phyloP scores from a whole-genome alignment of 2,797 vertebrate species.

The Acanthiza pusilla region DNA sequence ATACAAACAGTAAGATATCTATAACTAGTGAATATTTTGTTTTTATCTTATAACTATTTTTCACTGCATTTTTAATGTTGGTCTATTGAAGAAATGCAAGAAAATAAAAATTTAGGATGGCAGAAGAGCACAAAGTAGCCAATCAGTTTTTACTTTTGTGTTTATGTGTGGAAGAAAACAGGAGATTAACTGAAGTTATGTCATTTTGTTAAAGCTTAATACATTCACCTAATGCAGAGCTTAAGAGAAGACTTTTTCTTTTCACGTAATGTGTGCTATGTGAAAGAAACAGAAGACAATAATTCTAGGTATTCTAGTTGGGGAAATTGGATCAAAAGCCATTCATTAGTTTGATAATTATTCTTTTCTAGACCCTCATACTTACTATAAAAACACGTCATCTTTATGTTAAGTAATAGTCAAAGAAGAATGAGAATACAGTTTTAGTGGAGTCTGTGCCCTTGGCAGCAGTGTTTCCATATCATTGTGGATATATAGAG shows the following conservation, averaged over 20 bases:
- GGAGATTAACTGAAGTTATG: not conserved
- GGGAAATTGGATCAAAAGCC: not conserved
- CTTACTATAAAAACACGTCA: not conserved
- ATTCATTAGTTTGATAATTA: not conserved
- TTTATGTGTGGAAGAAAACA: not conserved
- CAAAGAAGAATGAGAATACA: not conserved
- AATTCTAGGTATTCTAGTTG: not conserved
- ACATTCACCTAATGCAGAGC: not conserved
- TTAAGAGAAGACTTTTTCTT: not conserved
- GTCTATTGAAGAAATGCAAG: not conserved
- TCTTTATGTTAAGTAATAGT: not conserved
- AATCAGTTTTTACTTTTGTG: not conserved
- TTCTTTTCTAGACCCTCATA: not conserved
- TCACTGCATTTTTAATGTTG: not conserved
- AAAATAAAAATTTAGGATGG: not conserved
- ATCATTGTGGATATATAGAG: not conserved
- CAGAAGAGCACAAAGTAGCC: not conserved
- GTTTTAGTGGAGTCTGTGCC: not conserved
- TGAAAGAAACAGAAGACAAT: not conserved
- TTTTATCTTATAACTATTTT: not conserved
- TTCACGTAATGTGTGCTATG: not conserved
- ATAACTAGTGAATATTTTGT: not conserved
- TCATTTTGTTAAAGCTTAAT: not conserved
- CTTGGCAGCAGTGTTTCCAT: not conserved
- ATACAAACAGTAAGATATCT: not conserved